Evolutionary conservation across 2,113 vertebrate species (phyloP).

Genomic region (Leucoraja erinaceus): DNA sequence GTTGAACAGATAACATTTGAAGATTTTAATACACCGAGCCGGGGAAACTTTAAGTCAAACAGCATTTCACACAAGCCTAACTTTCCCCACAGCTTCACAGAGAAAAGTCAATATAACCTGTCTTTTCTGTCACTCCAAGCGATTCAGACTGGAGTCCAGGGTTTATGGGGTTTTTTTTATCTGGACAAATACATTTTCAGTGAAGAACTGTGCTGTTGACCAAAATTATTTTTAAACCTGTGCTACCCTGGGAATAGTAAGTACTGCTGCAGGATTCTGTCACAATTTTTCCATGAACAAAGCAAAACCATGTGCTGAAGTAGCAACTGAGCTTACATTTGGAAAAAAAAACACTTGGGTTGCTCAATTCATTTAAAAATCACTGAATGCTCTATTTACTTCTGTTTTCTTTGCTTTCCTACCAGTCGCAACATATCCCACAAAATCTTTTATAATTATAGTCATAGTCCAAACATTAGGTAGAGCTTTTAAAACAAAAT

Average conservation of each 20-base stretch:
- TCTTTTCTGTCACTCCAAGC: not conserved
- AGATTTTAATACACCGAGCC: constrained; percentile 70
- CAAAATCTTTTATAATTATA: constrained; percentile 8
- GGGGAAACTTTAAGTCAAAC: constrained; percentile 54
- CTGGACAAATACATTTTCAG: constrained; percentile 4
- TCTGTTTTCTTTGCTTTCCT: not conserved
- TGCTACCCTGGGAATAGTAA: not conserved
- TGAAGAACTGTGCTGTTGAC: not conserved
- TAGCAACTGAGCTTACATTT: not conserved
- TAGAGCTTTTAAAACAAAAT: constrained; percentile 14
- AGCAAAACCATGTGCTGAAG: not conserved
- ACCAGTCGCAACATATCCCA: not conserved
- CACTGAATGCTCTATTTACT: not conserved
- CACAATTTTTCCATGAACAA: not conserved
- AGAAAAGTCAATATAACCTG: not conserved
- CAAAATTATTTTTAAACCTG: constrained; percentile 23
- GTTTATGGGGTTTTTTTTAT: not conserved
- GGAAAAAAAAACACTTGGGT: constrained; percentile 8
- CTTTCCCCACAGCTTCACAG: constrained; percentile 14
- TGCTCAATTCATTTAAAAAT: constrained; percentile 6
- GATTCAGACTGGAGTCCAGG: not conserved
- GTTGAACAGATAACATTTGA: constrained; percentile 65
- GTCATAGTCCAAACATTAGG: not conserved
- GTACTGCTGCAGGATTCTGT: not conserved
- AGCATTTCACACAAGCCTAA: not conserved